These are phyloP conservation scores for Kryphioiulus occultus DNA, from an alignment of 2,888 invertebrate genomes.

Conservation along the genomic window DNA sequence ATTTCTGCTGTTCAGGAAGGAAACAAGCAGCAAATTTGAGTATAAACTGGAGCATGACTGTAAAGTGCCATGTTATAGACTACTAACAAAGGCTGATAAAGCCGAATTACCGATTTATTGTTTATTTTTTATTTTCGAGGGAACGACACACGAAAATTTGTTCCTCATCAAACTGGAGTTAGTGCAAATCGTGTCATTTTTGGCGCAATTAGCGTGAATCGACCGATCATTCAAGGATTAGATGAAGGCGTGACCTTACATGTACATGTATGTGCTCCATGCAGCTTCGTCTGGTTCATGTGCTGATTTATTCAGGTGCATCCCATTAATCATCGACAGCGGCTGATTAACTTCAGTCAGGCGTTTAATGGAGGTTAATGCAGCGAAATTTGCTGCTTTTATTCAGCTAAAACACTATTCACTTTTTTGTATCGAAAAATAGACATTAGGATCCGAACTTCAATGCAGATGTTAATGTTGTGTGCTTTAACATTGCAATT, in stretches of 20 bases:
- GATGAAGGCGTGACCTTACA: not conserved
- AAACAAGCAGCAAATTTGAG: not conserved
- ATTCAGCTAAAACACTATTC: too few relatives aligned
- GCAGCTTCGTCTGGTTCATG: not conserved
- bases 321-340: not conserved
- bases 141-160: not conserved
- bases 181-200: not conserved
- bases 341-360: not conserved
- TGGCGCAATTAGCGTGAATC: not conserved
- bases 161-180: not conserved
- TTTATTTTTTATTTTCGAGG: not conserved
- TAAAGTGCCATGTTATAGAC: not conserved
- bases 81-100: constrained; percentile 35
- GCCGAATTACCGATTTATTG: not conserved
- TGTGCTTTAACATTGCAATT: too few relatives aligned
- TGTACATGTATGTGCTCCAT: not conserved
- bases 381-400: too few relatives aligned
- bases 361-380: not conserved
- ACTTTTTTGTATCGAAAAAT: too few relatives aligned
- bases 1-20: not conserved
- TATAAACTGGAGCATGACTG: constrained; percentile 19
- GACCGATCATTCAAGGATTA: not conserved
- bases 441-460: too few relatives aligned
- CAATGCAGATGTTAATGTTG: too few relatives aligned
- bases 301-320: not conserved